phyloP scores from a whole-genome alignment of 1,140 invertebrate species.

The Wasmannia auropunctata region DNA sequence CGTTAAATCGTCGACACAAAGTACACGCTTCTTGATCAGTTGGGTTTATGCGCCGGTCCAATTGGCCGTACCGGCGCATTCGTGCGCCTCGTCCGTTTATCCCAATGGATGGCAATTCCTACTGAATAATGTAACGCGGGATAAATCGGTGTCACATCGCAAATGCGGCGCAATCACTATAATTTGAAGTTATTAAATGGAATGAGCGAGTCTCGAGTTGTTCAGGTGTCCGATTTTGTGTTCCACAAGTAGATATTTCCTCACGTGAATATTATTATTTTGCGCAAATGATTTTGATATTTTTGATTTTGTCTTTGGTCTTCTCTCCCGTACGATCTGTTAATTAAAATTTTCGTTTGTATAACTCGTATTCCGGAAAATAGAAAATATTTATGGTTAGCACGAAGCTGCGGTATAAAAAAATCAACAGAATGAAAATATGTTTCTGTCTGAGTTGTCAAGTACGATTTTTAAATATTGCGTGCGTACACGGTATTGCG shows the following conservation, averaged over 20 bases:
- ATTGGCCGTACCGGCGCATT: neutral
- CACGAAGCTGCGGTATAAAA: neutral
- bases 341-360: constrained; percentile 1
- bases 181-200: neutral
- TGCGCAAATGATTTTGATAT: neutral
- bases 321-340: neutral
- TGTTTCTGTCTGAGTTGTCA: neutral
- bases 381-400: neutral
- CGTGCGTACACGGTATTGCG: neutral
- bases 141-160: neutral
- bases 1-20: constrained; percentile 30
- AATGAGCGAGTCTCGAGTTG: neutral
- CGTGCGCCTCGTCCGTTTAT: constrained; percentile 1
- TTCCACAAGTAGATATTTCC: neutral
- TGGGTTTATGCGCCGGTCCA: neutral
- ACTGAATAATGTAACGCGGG: constrained; percentile 18
- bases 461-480: neutral
- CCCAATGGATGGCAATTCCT: neutral
- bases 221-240: neutral
- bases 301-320: neutral
- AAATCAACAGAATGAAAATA: neutral
- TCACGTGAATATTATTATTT: neutral
- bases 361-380: neutral
- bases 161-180: neutral
- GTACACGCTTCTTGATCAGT: constrained; percentile 6